These are phyloP conservation scores for Callionymus lyra DNA, from an alignment of 2,113 vertebrate genomes.

Conservation along the genomic window DNA sequence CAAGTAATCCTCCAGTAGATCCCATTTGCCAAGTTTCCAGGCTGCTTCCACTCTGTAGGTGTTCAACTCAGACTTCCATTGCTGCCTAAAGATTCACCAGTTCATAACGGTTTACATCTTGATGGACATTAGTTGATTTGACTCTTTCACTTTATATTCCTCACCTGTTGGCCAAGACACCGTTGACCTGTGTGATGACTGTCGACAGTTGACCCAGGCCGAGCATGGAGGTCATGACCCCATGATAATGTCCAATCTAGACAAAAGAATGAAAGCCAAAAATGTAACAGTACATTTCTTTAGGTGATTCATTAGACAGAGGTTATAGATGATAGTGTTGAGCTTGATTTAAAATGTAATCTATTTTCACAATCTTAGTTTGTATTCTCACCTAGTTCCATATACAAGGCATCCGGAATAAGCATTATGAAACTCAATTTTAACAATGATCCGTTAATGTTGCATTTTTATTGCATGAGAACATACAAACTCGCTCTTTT, in stretches of 20 bases:
- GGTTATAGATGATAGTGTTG: too few species aligned
- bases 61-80: slow-evolving; percentile 93
- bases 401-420: too few species aligned
- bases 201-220: slow-evolving; percentile 94
- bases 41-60: slow-evolving; percentile 94
- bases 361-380: too few species aligned
- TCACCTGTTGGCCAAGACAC: slow-evolving; percentile 89
- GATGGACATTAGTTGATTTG: not conserved
- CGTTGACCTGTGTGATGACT: slow-evolving; percentile 94
- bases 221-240: slow-evolving; percentile 93
- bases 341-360: too few species aligned
- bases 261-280: not conserved
- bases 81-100: slow-evolving; percentile 59
- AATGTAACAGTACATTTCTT: not conserved
- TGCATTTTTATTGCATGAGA: too few species aligned
- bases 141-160: not conserved
- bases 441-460: too few species aligned
- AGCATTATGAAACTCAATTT: too few species aligned
- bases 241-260: slow-evolving; percentile 92
- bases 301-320: too few species aligned
- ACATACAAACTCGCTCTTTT: too few species aligned
- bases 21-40: slow-evolving; percentile 94
- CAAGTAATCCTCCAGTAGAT: slow-evolving; percentile 88
- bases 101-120: not conserved
- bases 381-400: too few species aligned